These are phyloP conservation scores for Scaptomyza caliginosa DNA, from an alignment of 2,888 invertebrate genomes.

Conservation along the genomic window DNA sequence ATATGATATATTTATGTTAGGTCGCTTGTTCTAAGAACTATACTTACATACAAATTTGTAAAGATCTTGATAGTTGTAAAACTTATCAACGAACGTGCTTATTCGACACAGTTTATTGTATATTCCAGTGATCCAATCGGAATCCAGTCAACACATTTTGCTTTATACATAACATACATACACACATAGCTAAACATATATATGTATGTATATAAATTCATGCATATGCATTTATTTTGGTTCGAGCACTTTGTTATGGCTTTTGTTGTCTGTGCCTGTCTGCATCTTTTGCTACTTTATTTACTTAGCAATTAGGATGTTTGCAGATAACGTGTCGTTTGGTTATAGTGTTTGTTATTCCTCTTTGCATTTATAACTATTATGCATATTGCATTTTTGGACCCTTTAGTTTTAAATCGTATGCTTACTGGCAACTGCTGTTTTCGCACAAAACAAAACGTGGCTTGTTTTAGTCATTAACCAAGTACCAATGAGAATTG, in stretches of 20 bases:
- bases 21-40: background rate
- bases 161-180: slow-evolving; percentile 33
- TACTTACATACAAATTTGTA: slow-evolving; percentile 67
- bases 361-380: slow-evolving; percentile 42
- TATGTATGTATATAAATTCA: slow-evolving; percentile 15
- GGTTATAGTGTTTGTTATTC: slow-evolving; percentile 11
- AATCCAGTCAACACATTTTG: slow-evolving; percentile 51
- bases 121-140: slow-evolving; percentile 47
- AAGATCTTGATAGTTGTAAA: slow-evolving; percentile 42
- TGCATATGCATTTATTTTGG: slow-evolving; percentile 69
- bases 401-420: slow-evolving; percentile 16
- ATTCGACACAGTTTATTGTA: slow-evolving; percentile 16
- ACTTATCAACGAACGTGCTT: slow-evolving; percentile 30
- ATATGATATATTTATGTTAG: background rate
- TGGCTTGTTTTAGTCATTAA: slow-evolving; percentile 9
- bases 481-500: slow-evolving; percentile 11
- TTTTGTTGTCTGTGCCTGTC: slow-evolving; percentile 59
- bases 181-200: slow-evolving; percentile 19
- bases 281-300: slow-evolving; percentile 44
- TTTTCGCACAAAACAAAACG: slow-evolving; percentile 6
- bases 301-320: slow-evolving; percentile 12
- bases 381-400: slow-evolving; percentile 56
- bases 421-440: slow-evolving; percentile 17
- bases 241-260: slow-evolving; percentile 71
- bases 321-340: background rate